Conservation (phyloP, 2,888 invertebrate species). For the Stenotaenia linearis region DNA sequence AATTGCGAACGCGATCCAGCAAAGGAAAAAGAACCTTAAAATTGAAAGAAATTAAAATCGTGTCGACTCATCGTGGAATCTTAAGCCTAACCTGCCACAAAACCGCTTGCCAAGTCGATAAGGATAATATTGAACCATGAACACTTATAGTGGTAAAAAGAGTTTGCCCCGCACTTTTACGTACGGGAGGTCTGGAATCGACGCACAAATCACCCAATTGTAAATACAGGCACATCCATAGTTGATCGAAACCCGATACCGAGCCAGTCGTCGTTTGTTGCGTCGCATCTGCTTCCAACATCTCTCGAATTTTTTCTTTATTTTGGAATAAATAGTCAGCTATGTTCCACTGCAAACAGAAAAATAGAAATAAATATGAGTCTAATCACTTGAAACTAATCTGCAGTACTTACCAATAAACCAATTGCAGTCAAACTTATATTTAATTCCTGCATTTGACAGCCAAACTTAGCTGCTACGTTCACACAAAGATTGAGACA, state of each 20-base stretch:
- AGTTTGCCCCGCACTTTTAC: conserved; percentile 95
- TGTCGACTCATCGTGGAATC: too few species aligned
- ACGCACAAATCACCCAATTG: conserved; percentile 84
- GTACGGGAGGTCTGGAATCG: conserved; percentile 88
- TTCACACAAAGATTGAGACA: conserved; percentile 86
- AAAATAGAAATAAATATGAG: too few species aligned
- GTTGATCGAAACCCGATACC: conserved; percentile 80
- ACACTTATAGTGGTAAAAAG: conserved; percentile 95
- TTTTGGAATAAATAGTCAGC: conserved; percentile 96
- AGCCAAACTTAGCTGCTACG: conserved; percentile 91
- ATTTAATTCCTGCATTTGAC: conserved; percentile 92
- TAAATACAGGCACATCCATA: conserved; percentile 94
- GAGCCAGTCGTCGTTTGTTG: conserved; percentile 47
- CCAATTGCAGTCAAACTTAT: conserved; percentile 96
- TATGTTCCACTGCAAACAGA: conserved; percentile 79
- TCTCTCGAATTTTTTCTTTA: conserved; percentile 71
- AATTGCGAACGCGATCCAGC: conserved; percentile 76
- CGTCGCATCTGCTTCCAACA: conserved; percentile 60
- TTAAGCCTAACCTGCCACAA: conserved; percentile 65
- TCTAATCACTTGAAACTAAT: too few species aligned
- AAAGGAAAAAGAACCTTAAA: conserved; percentile 80
- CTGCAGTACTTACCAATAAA: conserved; percentile 75
- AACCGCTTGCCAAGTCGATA: conserved; percentile 87
- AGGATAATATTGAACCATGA: conserved; percentile 80
- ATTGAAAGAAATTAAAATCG: too few species aligned